These are phyloP conservation scores for Colletes collaris DNA, from an alignment of 2,888 invertebrate genomes.

Conservation along the genomic window DNA sequence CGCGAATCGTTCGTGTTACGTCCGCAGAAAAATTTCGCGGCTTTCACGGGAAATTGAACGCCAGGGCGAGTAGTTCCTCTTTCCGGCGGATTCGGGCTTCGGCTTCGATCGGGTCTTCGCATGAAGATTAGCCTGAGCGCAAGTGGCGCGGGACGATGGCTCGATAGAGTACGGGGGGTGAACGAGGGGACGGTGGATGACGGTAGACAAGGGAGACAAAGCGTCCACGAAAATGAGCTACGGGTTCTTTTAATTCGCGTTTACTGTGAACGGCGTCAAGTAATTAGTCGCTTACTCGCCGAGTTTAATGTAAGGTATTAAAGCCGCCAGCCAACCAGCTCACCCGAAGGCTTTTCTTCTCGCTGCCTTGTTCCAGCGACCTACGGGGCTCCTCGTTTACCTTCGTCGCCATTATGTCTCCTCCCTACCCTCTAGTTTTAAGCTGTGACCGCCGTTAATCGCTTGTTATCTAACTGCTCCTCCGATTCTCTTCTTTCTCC, in stretches of 20 bases:
- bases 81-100: slow-evolving; percentile 26
- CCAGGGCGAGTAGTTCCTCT: neutral
- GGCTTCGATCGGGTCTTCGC: slow-evolving; percentile 53
- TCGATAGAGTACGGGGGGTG: neutral
- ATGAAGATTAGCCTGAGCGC: slow-evolving; percentile 33
- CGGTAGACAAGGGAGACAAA: slow-evolving; percentile 56
- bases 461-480: slow-evolving; percentile 79
- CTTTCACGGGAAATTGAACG: slow-evolving; percentile 28
- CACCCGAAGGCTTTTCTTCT: slow-evolving; percentile 54
- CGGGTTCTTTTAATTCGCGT: slow-evolving; percentile 80
- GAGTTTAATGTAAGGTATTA: slow-evolving; percentile 76
- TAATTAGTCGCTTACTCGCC: slow-evolving; percentile 79
- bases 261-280: slow-evolving; percentile 81
- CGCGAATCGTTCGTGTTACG: neutral
- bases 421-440: slow-evolving; percentile 57
- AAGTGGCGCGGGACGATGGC: slow-evolving; percentile 30
- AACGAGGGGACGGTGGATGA: neutral
- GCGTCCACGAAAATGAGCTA: slow-evolving; percentile 74
- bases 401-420: slow-evolving; percentile 70
- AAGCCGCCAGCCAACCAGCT: slow-evolving; percentile 58
- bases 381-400: slow-evolving; percentile 64
- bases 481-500: slow-evolving; percentile 23
- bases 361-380: slow-evolving; percentile 58
- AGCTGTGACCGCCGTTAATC: slow-evolving; percentile 77
- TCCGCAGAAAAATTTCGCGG: slow-evolving; percentile 6